phyloP scores from a whole-genome alignment of 2,113 vertebrate genomes.

The Corythaeola cristata region DNA sequence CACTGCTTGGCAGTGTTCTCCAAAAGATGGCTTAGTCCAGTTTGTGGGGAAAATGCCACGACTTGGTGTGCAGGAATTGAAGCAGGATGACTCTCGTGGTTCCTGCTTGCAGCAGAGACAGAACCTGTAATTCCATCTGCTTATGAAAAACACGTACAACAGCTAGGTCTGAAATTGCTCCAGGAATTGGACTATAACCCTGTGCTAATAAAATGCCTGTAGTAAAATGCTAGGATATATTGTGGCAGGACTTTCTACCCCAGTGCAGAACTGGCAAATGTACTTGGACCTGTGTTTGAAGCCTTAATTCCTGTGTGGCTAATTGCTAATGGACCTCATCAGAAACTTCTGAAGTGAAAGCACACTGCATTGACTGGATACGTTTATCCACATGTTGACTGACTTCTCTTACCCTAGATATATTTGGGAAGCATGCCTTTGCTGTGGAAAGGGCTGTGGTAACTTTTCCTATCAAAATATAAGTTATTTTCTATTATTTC shows the following conservation, averaged over 20 bases:
- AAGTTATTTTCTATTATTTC: rapidly evolving
- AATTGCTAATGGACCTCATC: neutral
- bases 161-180: neutral
- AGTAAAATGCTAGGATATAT: neutral
- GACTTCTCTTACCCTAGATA: neutral
- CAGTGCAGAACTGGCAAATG: neutral
- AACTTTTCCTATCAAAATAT: neutral
- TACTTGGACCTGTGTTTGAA: neutral
- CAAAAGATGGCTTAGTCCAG: neutral
- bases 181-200: neutral
- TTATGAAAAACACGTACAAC: neutral
- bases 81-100: neutral
- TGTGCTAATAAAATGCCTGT: neutral
- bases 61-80: neutral
- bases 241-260: neutral
- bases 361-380: neutral
- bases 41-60: neutral
- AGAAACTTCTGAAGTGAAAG: neutral
- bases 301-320: neutral
- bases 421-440: neutral
- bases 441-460: neutral
- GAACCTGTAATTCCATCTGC: neutral
- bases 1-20: neutral
- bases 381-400: neutral
- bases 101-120: neutral